Conservation (phyloP, 1,140 invertebrate genomes). For the Aphelinus atriplicis region DNA sequence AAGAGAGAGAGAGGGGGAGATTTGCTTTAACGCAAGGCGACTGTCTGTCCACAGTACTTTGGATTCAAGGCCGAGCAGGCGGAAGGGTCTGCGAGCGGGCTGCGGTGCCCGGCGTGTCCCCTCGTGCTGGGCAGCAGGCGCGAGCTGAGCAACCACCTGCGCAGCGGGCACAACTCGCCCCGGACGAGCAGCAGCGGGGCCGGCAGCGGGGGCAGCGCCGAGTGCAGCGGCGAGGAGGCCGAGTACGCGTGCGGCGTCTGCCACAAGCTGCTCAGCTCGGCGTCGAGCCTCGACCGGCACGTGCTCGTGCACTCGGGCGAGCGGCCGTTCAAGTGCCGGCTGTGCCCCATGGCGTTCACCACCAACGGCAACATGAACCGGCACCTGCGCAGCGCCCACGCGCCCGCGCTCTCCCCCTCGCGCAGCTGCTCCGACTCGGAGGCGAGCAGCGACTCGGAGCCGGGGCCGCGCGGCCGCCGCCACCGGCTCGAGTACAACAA, state of each 20-base stretch:
- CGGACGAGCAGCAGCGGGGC: constrained; percentile 46
- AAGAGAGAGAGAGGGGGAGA: too few relatives aligned
- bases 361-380: constrained; percentile 91
- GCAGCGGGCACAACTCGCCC: constrained; percentile 65
- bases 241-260: constrained; percentile 63
- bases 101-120: constrained; percentile 69
- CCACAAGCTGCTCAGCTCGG: constrained; percentile 74
- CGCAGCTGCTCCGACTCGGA: constrained; percentile 57
- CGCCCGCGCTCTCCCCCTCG: constrained; percentile 45
- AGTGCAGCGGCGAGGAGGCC: constrained; percentile 45
- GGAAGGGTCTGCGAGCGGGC: constrained; percentile 37
- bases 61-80: constrained; percentile 34
- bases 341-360: constrained; percentile 84
- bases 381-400: constrained; percentile 78
- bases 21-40: background rate
- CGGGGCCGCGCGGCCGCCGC: constrained; percentile 47
- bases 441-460: constrained; percentile 64
- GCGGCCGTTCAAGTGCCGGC: constrained; percentile 80
- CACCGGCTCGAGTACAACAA: constrained; percentile 61
- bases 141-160: constrained; percentile 72
- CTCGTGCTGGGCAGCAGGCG: constrained; percentile 64
- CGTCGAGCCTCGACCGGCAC: constrained; percentile 81
- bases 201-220: constrained; percentile 42
- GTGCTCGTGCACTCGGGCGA: constrained; percentile 80
- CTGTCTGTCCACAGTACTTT: constrained; percentile 7